Conservation (phyloP, 1,140 invertebrate genomes). For the Drosophila aff. region DNA sequence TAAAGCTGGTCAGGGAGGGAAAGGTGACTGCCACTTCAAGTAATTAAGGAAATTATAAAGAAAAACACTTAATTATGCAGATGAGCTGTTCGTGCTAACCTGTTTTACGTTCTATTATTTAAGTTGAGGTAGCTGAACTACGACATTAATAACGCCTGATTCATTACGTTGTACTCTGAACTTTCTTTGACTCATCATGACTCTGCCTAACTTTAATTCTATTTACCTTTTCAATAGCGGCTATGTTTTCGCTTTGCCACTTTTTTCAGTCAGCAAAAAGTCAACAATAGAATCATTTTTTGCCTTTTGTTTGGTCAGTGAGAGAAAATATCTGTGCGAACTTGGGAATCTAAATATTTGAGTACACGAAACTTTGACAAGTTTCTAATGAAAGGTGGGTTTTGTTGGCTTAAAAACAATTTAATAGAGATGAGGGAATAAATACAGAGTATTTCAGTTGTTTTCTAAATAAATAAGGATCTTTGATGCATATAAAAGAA, state of each 20-base stretch:
- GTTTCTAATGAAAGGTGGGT: conserved; percentile 29
- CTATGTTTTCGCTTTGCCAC: conserved; percentile 1
- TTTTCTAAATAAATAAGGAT: background rate
- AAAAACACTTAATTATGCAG: background rate
- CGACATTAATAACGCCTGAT: conserved; percentile 3
- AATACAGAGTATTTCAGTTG: background rate
- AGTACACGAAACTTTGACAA: conserved; percentile 7
- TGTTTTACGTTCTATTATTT: background rate
- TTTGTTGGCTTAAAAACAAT: conserved; percentile 8
- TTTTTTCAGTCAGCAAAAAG: background rate
- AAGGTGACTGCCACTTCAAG: background rate
- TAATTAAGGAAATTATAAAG: conserved; percentile 27
- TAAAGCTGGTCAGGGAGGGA: background rate
- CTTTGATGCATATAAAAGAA: too few relatives aligned
- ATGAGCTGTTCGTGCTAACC: background rate
- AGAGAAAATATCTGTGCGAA: conserved; percentile 36
- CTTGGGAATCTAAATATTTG: conserved; percentile 37
- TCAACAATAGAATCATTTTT: conserved; percentile 45
- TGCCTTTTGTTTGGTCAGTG: conserved; percentile 16
- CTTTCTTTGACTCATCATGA: conserved; percentile 32
- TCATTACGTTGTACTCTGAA: conserved; percentile 21
- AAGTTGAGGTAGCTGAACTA: background rate
- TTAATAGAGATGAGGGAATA: background rate
- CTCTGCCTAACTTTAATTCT: conserved; percentile 13
- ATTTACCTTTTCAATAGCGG: background rate